Evolutionary conservation across 2,797 vertebrate species (phyloP).

Genomic region (Threskiornis aethiopicus): DNA sequence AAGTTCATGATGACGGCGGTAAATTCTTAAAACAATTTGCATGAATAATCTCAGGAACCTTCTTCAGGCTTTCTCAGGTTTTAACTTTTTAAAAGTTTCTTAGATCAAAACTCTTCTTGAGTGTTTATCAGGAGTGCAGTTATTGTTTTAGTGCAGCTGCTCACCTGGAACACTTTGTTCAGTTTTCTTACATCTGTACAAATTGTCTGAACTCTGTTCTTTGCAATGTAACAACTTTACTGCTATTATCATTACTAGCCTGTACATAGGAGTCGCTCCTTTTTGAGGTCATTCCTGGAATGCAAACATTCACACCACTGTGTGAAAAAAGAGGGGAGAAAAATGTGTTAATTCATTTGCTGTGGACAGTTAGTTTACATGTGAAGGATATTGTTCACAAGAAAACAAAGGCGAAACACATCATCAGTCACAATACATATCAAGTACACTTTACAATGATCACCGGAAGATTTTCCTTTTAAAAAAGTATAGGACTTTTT

Average conservation of each 20-base stretch:
- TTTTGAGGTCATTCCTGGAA: not conserved
- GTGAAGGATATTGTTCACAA: not conserved
- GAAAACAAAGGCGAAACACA: not conserved
- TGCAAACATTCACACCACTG: not conserved
- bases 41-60: not conserved
- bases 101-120: not conserved
- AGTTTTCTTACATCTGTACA: not conserved
- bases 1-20: not conserved
- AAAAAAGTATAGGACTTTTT: not conserved
- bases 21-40: not conserved
- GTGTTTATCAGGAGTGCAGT: not conserved
- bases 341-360: not conserved
- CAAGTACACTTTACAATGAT: not conserved
- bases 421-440: not conserved
- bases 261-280: not conserved
- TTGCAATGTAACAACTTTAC: not conserved
- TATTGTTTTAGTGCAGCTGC: not conserved
- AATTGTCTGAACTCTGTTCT: not conserved
- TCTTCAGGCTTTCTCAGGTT: not conserved
- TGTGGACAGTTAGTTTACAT: not conserved
- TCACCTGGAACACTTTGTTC: not conserved
- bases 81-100: not conserved
- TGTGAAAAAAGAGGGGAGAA: not conserved
- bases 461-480: not conserved
- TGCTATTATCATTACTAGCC: not conserved